These are phyloP conservation scores for Pseudotriccus pelzelni DNA, from an alignment of 2,797 vertebrate species.

Conservation along the genomic window DNA sequence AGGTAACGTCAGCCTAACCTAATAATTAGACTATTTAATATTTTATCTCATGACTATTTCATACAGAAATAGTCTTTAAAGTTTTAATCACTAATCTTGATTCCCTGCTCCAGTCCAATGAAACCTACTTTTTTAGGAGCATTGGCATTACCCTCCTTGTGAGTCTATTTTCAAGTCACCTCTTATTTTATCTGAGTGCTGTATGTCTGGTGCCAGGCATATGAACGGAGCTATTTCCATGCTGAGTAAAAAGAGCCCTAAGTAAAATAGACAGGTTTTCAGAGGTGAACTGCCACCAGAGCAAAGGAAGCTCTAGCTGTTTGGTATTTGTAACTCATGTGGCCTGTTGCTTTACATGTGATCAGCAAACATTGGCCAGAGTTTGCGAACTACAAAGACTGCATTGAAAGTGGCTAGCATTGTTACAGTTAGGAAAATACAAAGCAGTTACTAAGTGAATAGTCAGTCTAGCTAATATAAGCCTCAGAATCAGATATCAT, in stretches of 20 bases:
- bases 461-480: constrained; percentile 31
- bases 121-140: not conserved
- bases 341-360: not conserved
- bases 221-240: not conserved
- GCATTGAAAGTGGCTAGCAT: not conserved
- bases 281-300: not conserved
- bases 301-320: not conserved
- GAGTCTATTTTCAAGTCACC: not conserved
- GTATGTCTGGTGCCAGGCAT: not conserved
- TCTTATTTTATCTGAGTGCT: not conserved
- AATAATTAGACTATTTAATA: not conserved
- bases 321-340: not conserved
- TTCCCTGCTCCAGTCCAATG: not conserved
- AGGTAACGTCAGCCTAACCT: not conserved
- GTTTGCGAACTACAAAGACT: not conserved
- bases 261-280: not conserved
- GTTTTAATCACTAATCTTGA: not conserved
- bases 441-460: not conserved
- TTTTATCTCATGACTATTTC: not conserved
- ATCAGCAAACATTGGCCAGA: not conserved
- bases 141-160: not conserved
- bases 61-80: not conserved
- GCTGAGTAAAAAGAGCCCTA: not conserved
- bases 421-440: not conserved
- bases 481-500: constrained; percentile 38